These are phyloP conservation scores for Vanessa atalanta DNA, from an alignment of 1,140 invertebrate genomes.

Conservation along the genomic window DNA sequence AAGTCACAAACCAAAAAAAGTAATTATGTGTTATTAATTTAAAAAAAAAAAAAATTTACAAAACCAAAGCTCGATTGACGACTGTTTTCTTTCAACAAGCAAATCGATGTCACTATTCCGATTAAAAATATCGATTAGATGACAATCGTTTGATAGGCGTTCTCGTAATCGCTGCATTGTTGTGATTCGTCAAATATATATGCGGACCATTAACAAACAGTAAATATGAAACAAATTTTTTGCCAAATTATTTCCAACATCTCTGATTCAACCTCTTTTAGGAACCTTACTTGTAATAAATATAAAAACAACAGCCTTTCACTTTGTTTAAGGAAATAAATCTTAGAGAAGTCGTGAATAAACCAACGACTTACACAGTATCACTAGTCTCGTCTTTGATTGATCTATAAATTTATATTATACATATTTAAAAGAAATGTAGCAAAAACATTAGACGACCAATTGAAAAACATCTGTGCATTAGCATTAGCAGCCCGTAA, in stretches of 20 bases:
- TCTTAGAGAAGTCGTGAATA: too few relatives aligned
- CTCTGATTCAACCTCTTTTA: too few relatives aligned
- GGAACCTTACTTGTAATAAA: too few relatives aligned
- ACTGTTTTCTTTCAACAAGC: background rate
- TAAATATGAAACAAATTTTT: background rate
- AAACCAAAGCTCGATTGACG: background rate
- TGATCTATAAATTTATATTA: too few relatives aligned
- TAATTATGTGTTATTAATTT: background rate
- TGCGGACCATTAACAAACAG: background rate
- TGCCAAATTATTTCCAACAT: background rate
- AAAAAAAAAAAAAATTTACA: background rate
- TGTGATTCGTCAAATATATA: constrained; percentile 7
- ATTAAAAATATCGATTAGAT: constrained; percentile 33
- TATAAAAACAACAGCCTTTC: too few relatives aligned
- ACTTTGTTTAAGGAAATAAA: too few relatives aligned
- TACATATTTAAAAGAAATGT: too few relatives aligned
- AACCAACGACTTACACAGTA: too few relatives aligned
- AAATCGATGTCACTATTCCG: constrained; percentile 31
- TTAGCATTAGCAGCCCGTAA: too few relatives aligned
- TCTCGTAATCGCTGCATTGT: constrained; percentile 26
- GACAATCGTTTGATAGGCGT: constrained; percentile 19
- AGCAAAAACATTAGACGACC: too few relatives aligned
- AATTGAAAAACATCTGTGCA: too few relatives aligned
- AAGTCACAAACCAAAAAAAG: background rate
- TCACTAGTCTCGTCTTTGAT: too few relatives aligned